phyloP scores from a whole-genome alignment of 2,113 vertebrate genomes.

The Bos indicus region DNA sequence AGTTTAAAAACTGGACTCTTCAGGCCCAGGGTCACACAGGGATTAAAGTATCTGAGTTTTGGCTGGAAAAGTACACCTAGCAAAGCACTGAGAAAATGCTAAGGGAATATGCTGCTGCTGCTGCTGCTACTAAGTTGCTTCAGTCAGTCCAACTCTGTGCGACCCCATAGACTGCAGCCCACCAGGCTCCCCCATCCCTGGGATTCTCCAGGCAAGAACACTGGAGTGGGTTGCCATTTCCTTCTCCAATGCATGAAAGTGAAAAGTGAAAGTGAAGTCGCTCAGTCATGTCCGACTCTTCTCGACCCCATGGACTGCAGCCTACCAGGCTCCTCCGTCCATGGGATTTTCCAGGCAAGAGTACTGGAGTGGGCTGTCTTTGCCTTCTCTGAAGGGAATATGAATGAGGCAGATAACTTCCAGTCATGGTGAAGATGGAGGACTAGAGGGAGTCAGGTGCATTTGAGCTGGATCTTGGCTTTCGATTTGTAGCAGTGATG shows the following conservation, averaged over 20 bases:
- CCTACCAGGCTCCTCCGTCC: too few relatives aligned
- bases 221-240: too few relatives aligned
- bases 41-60: background rate
- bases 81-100: background rate
- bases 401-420: background rate
- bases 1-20: background rate
- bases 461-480: background rate
- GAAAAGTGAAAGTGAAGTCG: too few relatives aligned
- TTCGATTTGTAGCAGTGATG: background rate
- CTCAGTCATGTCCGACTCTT: too few relatives aligned
- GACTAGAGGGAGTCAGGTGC: background rate
- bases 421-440: background rate
- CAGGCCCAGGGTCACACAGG: background rate
- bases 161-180: too few relatives aligned
- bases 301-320: rapidly evolving
- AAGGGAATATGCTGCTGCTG: background rate
- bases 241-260: too few relatives aligned
- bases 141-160: rapidly evolving
- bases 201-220: too few relatives aligned
- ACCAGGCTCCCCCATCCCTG: too few relatives aligned
- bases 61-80: background rate
- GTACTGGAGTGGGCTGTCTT: too few relatives aligned
- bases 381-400: background rate
- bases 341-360: too few relatives aligned
- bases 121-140: too few relatives aligned